These are phyloP conservation scores for Copsychus sechellarum DNA, from an alignment of 2,113 vertebrate species.

Conservation along the genomic window DNA sequence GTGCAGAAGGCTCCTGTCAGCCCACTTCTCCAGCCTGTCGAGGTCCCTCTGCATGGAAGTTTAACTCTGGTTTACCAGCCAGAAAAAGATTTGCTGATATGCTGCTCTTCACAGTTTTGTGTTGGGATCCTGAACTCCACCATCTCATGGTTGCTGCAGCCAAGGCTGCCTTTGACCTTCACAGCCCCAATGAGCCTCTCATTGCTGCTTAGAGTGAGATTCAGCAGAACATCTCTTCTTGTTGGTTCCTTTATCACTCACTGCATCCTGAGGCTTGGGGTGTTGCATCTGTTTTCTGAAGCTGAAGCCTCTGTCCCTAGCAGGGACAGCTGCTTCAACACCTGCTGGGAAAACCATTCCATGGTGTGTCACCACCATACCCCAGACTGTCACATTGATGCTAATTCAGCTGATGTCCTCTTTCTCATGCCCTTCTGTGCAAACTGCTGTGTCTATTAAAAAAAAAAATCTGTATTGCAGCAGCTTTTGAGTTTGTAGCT, in stretches of 20 bases:
- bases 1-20: not conserved
- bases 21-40: not conserved
- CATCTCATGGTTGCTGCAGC: not conserved
- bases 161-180: not conserved
- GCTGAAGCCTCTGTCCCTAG: not conserved
- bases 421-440: not conserved
- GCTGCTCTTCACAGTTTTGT: not conserved
- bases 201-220: not conserved
- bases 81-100: not conserved
- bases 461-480: not conserved
- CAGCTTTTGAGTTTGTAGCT: not conserved
- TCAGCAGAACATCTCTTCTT: not conserved
- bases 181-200: not conserved
- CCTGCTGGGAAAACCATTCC: not conserved
- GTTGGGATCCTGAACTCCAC: not conserved
- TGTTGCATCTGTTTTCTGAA: not conserved
- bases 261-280: not conserved
- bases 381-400: not conserved
- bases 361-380: not conserved
- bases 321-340: not conserved
- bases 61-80: not conserved
- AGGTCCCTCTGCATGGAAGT: not conserved
- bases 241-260: not conserved
- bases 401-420: not conserved
- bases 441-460: not conserved